Base-by-base conservation (phyloP, 2,113 vertebrate genomes). In the Cathartes aura region DNA sequence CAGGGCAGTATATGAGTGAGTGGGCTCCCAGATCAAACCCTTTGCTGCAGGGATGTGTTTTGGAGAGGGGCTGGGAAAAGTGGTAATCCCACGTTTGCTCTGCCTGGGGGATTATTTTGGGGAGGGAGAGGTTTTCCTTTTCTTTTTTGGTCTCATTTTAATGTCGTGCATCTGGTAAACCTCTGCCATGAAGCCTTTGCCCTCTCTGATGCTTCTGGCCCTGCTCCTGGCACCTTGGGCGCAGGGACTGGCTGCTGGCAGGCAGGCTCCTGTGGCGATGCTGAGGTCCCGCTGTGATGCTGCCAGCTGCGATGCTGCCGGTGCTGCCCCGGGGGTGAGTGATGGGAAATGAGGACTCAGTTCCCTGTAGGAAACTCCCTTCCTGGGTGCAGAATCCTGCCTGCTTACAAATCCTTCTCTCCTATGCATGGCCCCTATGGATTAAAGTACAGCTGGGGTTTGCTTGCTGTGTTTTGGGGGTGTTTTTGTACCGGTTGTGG, bases 11-110 rank as follows among this genome's bases (percentile, higher is more conserved):
- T 75, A 91, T 90, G 66, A 95, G 47, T 11, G 34, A 34, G 70
- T 11, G 53, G 24, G 43, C 26, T 67, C 2, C 1, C 0, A 3
- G 1, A 0, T 0, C 0, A 3, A 0, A 0, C 3, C 5, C 0
- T 40, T 43, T 38, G 0, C 6, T 68, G 8, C 0, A 32, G 84
- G 73, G 29, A 34, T 76, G 34, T 24, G 32, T 32, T 73, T 70
- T 45, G 26, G 52, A 38, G 40, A 47, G 34, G 8, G 34, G 3
- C 2, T 53, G 9, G 50, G n/a, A 22, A 26, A 42, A 19, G 21
- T 17, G 20, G 60, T 42, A 19, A 21, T 13, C 6, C 8, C 1
- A 2, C 1, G 0, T 48, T 82, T 82, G 4, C 7, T 68, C 27
- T 75, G 12, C 6, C 4, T 50, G 15, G 9, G 40, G 9, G 5